These are phyloP conservation scores for Euzophera pinguis DNA, from an alignment of 2,888 invertebrate genomes.

Conservation along the genomic window DNA sequence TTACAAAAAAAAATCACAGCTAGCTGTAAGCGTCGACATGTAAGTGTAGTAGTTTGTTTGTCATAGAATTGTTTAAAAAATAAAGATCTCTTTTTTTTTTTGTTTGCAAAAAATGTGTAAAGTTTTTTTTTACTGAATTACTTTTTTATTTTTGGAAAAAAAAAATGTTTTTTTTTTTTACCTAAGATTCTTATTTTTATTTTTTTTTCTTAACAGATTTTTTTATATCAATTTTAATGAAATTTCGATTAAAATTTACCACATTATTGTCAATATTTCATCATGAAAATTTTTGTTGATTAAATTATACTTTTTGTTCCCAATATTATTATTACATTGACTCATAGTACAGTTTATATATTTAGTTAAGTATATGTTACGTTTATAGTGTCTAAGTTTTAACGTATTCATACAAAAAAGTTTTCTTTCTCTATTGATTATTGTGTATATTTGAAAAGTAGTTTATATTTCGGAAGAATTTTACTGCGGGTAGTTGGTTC, in stretches of 20 bases:
- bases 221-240: no score
- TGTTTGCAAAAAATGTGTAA: no score
- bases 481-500: background rate
- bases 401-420: slow-evolving; percentile 26
- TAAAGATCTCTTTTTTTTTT: background rate
- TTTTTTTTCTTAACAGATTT: no score
- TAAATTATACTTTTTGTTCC: no score
- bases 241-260: no score
- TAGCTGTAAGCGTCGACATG: background rate
- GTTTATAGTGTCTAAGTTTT: slow-evolving; percentile 23
- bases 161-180: no score
- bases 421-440: background rate
- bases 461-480: slow-evolving; percentile 25
- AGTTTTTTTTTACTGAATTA: no score
- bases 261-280: no score
- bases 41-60: background rate
- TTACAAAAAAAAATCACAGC: background rate
- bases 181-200: no score
- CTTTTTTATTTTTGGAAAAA: no score
- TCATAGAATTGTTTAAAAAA: background rate
- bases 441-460: slow-evolving; percentile 23
- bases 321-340: background rate
- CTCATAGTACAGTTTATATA: slow-evolving; percentile 1
- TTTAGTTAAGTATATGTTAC: slow-evolving; percentile 20
- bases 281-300: no score